Conservation (phyloP, 2,888 invertebrate species). For the Celastrina argiolus region DNA sequence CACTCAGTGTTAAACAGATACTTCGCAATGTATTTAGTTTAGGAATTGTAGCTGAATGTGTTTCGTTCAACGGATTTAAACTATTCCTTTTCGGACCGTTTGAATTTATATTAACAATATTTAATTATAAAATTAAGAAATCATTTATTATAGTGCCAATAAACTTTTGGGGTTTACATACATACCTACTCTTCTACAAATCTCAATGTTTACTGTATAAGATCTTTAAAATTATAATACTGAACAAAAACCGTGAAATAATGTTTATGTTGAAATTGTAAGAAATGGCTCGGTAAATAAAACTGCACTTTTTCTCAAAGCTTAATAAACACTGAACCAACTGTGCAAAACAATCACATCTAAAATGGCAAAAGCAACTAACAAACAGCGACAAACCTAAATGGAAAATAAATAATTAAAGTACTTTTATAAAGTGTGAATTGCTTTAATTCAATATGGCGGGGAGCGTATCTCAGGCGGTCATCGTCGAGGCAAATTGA, state of each 20-base stretch:
- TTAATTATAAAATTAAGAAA: too few relatives aligned
- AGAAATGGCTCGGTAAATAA: too few relatives aligned
- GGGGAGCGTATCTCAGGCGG: constrained; percentile 28
- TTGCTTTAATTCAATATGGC: constrained; percentile 10
- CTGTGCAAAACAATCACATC: neutral
- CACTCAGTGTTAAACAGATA: neutral
- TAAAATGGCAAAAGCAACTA: neutral
- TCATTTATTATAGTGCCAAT: too few relatives aligned
- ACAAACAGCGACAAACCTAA: neutral
- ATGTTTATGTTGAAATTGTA: too few relatives aligned
- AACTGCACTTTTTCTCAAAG: neutral
- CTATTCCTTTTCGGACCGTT: neutral
- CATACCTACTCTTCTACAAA: too few relatives aligned
- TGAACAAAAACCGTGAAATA: too few relatives aligned
- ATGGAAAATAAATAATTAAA: constrained; percentile 14
- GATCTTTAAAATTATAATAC: too few relatives aligned
- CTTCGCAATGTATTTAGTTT: neutral
- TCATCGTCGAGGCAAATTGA: constrained; percentile 31
- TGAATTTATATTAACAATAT: too few relatives aligned
- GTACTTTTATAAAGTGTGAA: constrained; percentile 14
- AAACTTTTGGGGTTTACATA: too few relatives aligned
- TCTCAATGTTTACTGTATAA: too few relatives aligned
- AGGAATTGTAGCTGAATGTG: neutral
- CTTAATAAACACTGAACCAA: neutral
- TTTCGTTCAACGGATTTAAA: neutral